Evolutionary conservation across 2,113 vertebrate species (phyloP).

Genomic region (Hippoglossus stenolepis): DNA sequence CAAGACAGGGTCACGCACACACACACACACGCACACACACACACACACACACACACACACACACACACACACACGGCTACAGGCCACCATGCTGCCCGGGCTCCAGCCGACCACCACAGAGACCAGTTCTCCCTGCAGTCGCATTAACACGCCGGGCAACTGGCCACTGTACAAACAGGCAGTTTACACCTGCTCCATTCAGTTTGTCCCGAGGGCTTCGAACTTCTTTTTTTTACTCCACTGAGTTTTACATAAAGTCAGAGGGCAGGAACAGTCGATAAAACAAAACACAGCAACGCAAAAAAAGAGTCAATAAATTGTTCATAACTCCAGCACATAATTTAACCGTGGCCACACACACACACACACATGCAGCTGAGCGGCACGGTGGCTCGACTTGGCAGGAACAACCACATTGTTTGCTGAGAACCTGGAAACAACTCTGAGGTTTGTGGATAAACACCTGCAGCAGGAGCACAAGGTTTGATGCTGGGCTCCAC

Average conservation of each 20-base stretch:
- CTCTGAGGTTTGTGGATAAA: no score
- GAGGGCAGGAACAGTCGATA: neutral
- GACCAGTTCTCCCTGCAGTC: neutral
- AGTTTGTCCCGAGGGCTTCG: neutral
- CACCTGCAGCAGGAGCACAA: no score
- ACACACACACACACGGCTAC: neutral
- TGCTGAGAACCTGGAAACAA: no score
- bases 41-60: slow-evolving; percentile 7
- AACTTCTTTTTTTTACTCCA: neutral
- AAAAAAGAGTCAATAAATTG: no score
- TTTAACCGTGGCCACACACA: no score
- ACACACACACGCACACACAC: neutral
- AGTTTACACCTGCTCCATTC: neutral
- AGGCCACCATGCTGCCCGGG: neutral
- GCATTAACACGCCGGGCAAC: neutral
- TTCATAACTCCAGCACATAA: no score
- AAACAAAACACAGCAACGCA: no score
- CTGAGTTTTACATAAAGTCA: neutral
- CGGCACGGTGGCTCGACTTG: no score
- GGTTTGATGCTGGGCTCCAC: no score
- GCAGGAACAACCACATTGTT: no score
- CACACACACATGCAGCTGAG: no score
- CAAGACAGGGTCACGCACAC: neutral
- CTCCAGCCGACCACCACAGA: no score
- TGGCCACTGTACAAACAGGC: neutral